Percentiles rank a stretch among this genome's conserved stretches.
phyloP scores from a whole-genome alignment of 2,888 invertebrate genomes.

The Drosophila basisetae region DNA sequence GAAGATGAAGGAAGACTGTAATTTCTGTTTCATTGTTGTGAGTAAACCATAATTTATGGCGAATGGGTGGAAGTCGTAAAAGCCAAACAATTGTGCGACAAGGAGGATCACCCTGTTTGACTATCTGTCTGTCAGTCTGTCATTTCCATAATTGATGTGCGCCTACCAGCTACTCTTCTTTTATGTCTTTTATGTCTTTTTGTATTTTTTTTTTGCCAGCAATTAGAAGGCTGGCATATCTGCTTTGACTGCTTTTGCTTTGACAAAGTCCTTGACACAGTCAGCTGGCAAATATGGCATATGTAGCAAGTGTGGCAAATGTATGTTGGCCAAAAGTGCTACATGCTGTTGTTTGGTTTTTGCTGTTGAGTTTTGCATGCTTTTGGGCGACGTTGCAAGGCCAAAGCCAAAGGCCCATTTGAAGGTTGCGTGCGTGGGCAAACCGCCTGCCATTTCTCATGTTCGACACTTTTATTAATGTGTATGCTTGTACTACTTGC shows the following conservation, averaged over 20 bases:
- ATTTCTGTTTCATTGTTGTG: slow-evolving; percentile 54
- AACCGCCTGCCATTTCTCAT: slow-evolving; percentile 34
- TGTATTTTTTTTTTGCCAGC: background rate
- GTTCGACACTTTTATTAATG: slow-evolving; percentile 78
- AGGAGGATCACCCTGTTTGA: slow-evolving; percentile 28
- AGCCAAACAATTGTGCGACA: slow-evolving; percentile 61
- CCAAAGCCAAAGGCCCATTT: slow-evolving; percentile 49
- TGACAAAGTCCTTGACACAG: slow-evolving; percentile 65
- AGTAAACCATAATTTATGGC: slow-evolving; percentile 65
- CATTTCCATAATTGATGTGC: slow-evolving; percentile 69
- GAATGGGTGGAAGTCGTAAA: slow-evolving; percentile 61
- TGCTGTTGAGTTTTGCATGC: slow-evolving; percentile 54
- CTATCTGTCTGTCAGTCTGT: slow-evolving; percentile 4
- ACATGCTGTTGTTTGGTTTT: slow-evolving; percentile 26
- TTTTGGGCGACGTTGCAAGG: slow-evolving; percentile 66
- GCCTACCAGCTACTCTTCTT: slow-evolving; percentile 24
- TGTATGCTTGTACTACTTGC: slow-evolving; percentile 51
- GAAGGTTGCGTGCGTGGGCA: slow-evolving; percentile 68
- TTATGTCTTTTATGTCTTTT: background rate
- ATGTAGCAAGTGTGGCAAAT: slow-evolving; percentile 37
- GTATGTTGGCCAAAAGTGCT: slow-evolving; percentile 40
- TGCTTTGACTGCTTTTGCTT: background rate
- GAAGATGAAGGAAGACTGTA: slow-evolving; percentile 11
- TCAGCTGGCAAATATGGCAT: slow-evolving; percentile 48
- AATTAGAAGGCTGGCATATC: slow-evolving; percentile 26